These are phyloP conservation scores for Scaptomyza pallida DNA, from an alignment of 1,140 invertebrate species.

Conservation along the genomic window DNA sequence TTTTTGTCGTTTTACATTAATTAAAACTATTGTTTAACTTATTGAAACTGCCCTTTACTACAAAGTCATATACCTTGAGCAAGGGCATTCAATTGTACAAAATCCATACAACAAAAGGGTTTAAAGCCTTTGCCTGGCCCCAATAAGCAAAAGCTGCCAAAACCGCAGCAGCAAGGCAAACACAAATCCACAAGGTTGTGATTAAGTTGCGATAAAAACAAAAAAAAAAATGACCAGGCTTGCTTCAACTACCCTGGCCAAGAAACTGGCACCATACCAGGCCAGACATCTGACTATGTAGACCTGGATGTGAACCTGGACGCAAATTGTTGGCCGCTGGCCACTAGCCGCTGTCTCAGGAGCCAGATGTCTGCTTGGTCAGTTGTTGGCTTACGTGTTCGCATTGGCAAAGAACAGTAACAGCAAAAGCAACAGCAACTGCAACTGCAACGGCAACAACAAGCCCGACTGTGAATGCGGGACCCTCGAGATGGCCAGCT, in stretches of 20 bases:
- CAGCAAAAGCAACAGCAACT: slow-evolving; percentile 17
- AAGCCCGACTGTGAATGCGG: not conserved
- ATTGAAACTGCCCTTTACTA: not conserved
- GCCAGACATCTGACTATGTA: slow-evolving; percentile 23
- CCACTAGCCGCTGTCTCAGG: slow-evolving; percentile 22
- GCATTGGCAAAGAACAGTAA: slow-evolving; percentile 47
- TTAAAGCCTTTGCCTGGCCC: slow-evolving; percentile 33
- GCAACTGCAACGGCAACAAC: slow-evolving; percentile 30
- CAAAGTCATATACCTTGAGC: slow-evolving; percentile 39
- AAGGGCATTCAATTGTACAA: slow-evolving; percentile 54
- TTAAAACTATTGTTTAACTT: no score
- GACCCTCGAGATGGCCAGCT: slow-evolving; percentile 17
- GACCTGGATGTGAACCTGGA: slow-evolving; percentile 19
- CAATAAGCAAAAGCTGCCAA: not conserved
- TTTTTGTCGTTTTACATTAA: no score
- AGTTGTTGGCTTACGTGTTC: slow-evolving; percentile 71
- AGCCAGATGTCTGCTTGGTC: slow-evolving; percentile 49
- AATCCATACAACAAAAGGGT: slow-evolving; percentile 67
- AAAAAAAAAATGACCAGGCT: slow-evolving; percentile 76
- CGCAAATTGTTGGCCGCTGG: slow-evolving; percentile 16
- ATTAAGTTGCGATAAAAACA: slow-evolving; percentile 83
- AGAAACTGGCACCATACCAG: slow-evolving; percentile 40
- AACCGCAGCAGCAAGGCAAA: slow-evolving; percentile 62
- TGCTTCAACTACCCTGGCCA: slow-evolving; percentile 20
- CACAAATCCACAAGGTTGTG: slow-evolving; percentile 81